Base-by-base conservation (phyloP, 2,888 invertebrate species). In the Sphaerophoria taeniata region DNA sequence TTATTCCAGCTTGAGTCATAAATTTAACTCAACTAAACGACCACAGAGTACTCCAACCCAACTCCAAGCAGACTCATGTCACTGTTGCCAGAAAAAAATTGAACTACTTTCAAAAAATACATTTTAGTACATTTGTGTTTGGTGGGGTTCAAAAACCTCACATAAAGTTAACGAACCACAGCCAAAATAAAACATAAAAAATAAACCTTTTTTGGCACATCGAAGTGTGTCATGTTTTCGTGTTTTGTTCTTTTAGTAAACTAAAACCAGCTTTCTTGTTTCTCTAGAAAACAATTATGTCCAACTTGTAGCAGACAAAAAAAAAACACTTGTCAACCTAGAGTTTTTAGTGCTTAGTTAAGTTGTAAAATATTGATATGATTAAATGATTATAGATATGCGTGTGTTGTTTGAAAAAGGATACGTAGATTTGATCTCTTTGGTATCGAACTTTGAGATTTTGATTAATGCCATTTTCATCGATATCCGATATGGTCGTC, bases 401-500 rank as follows among this genome's bases (percentile, higher is more conserved):
- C 47, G 12, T 39, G 69, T 67, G 51, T n/a, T 7, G 6, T 79
- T 87, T 87, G 79, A 55, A 90, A 95, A 97, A 97, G 97, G 97
- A 97, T 97, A 97, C 98, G 92, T 98, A 98, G 91, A 98, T 97
- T 90, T 96, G 94, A 93, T 98, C 96, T 90, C 95, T 94, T 88
- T 94, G 93, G 92, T 98, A 98, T 90, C 98, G 95, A 87, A 95
- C 94, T 92, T 95, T 95, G 75, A 98, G 94, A 93, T 98, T 98
- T 90, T 95, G 94, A 93, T 98, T 98, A 93, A 98, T 97, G 90
- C 96, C 96, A 88, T 94, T 94, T 92, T 98, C 97, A 89, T 97
- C 96, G 92, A 98, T 96, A 93, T 97, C 95, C 88, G 97, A 96
- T 93, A 98, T 96, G 91, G 96, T 93, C 81, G 97, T 97, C 97